A percentile compares a stretch with the other conserved stretches of the same genome.
Conservation (phyloP, 2,888 invertebrate genomes). For the Diplolepis rosae region DNA sequence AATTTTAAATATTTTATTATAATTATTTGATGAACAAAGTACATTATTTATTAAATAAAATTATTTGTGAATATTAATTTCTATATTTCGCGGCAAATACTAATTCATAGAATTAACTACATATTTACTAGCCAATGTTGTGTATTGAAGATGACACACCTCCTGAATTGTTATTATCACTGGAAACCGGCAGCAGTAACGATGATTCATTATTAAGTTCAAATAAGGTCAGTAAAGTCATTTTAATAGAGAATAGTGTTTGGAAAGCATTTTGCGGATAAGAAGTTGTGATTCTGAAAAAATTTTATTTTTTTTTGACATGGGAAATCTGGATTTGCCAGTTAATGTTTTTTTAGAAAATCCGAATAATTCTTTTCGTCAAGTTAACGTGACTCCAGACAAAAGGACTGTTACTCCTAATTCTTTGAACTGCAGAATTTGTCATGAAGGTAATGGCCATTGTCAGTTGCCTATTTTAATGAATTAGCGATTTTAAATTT, state of each 20-base stretch:
- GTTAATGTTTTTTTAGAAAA: not conserved
- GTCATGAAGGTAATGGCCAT: conserved; percentile 73
- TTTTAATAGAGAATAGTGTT: not conserved
- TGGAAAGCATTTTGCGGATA: not conserved
- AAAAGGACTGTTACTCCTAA: not conserved
- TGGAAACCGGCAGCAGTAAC: not conserved
- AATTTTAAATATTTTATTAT: no score
- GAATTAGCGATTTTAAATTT: no score
- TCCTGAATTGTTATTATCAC: not conserved
- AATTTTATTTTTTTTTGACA: not conserved
- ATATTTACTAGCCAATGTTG: not conserved
- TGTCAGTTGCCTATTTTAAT: no score
- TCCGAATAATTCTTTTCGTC: not conserved
- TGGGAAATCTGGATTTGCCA: not conserved
- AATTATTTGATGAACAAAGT: no score
- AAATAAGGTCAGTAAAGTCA: not conserved
- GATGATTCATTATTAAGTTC: not conserved
- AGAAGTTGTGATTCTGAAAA: not conserved
- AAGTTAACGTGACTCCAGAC: not conserved
- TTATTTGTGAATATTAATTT: no score
- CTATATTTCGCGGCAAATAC: not conserved
- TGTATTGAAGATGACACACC: not conserved
- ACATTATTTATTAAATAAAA: no score
- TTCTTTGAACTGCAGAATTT: conserved; percentile 72
- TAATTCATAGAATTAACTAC: not conserved